Conservation (phyloP, 2,888 invertebrate genomes). For the Drosophila silvestris region DNA sequence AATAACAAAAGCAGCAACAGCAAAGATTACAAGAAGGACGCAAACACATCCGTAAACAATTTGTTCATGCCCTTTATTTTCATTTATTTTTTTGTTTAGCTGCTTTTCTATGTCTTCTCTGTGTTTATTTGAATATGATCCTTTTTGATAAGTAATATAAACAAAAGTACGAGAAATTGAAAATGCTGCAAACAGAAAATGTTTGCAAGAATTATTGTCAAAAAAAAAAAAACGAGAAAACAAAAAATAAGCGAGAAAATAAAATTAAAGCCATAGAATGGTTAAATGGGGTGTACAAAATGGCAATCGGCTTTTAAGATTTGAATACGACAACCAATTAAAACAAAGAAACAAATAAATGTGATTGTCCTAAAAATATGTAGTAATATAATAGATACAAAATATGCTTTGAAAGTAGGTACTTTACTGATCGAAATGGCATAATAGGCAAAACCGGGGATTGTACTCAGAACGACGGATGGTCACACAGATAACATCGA, state of each 20-base stretch:
- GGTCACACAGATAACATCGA: neutral
- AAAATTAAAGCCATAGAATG: slow-evolving; percentile 33
- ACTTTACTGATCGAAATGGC: neutral
- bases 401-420: neutral
- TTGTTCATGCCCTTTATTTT: slow-evolving; percentile 70
- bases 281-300: slow-evolving; percentile 29
- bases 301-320: slow-evolving; percentile 32
- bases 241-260: slow-evolving; percentile 28
- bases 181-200: slow-evolving; percentile 48
- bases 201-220: slow-evolving; percentile 7
- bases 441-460: too few relatives aligned
- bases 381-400: neutral
- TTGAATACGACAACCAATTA: slow-evolving; percentile 32
- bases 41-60: slow-evolving; percentile 80
- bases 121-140: slow-evolving; percentile 63
- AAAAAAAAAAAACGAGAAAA: slow-evolving; percentile 16
- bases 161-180: slow-evolving; percentile 73
- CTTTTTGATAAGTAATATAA: slow-evolving; percentile 73
- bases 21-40: slow-evolving; percentile 66
- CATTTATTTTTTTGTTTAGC: slow-evolving; percentile 28
- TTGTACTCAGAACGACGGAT: too few relatives aligned
- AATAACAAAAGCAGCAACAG: slow-evolving; percentile 31
- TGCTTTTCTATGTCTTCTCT: slow-evolving; percentile 46
- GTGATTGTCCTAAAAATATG: neutral
- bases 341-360: slow-evolving; percentile 1